phyloP scores from a whole-genome alignment of 2,888 invertebrate species.

The Melipona beecheii region DNA sequence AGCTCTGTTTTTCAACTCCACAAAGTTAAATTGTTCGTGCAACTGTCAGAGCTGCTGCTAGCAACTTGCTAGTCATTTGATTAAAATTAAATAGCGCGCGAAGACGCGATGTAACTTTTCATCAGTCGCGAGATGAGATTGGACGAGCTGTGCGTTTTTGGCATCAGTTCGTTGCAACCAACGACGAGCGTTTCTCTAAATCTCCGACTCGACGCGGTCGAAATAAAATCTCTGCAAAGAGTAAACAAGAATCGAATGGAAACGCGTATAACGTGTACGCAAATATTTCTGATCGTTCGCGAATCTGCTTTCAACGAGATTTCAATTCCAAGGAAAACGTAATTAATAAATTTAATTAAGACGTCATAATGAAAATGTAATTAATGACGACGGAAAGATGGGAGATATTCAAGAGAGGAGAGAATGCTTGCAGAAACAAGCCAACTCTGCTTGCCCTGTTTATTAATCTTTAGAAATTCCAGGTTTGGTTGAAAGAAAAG shows the following conservation, averaged over 20 bases:
- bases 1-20: not conserved
- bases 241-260: conserved; percentile 17
- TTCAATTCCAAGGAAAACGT: conserved; percentile 5
- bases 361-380: not conserved
- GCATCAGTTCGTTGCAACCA: conserved; percentile 36
- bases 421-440: not conserved
- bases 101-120: conserved; percentile 14
- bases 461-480: too few relatives aligned
- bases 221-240: not conserved
- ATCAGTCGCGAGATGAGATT: conserved; percentile 5
- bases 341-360: conserved; percentile 3
- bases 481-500: too few relatives aligned
- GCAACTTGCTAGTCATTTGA: conserved; percentile 4
- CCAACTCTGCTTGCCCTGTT: too few relatives aligned
- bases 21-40: not conserved
- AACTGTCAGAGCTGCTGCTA: not conserved
- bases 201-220: conserved; percentile 7
- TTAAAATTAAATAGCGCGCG: conserved; percentile 15
- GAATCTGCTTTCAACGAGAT: not conserved
- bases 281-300: not conserved
- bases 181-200: conserved; percentile 25
- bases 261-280: not conserved
- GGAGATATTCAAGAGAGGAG: not conserved
- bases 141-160: conserved; percentile 20
- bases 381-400: not conserved